These are phyloP conservation scores for Cecidostiba fungosa DNA, from an alignment of 2,888 invertebrate genomes.

Conservation along the genomic window DNA sequence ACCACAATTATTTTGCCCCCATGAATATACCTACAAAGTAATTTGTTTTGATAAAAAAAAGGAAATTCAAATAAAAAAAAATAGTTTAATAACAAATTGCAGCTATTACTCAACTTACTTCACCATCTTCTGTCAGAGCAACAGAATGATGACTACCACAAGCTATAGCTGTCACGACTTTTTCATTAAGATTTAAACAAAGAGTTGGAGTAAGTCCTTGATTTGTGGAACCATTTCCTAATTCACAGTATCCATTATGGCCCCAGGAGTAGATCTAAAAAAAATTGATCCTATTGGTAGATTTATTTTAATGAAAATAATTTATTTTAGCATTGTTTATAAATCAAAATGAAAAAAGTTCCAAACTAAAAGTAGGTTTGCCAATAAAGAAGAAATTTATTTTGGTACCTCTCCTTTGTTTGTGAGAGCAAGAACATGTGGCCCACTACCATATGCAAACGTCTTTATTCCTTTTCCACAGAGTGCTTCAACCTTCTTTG, in stretches of 20 bases:
- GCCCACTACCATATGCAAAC: slow-evolving; percentile 83
- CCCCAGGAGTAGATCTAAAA: slow-evolving; percentile 83
- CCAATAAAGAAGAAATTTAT: background rate
- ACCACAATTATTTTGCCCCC: slow-evolving; percentile 84
- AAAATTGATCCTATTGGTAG: background rate
- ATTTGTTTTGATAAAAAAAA: background rate
- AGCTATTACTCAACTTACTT: slow-evolving; percentile 77
- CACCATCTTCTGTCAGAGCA: slow-evolving; percentile 82
- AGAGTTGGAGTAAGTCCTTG: slow-evolving; percentile 81
- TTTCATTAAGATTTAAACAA: slow-evolving; percentile 79
- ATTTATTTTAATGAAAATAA: background rate
- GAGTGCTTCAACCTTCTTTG: slow-evolving; percentile 81
- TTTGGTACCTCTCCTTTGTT: slow-evolving; percentile 79
- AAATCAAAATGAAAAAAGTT: background rate
- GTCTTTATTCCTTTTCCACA: slow-evolving; percentile 81
- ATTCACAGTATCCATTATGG: slow-evolving; percentile 83
- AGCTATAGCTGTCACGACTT: slow-evolving; percentile 81
- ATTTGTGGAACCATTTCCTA: slow-evolving; percentile 82
- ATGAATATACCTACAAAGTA: slow-evolving; percentile 81
- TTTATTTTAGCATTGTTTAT: background rate
- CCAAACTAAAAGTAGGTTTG: background rate
- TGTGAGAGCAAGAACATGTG: slow-evolving; percentile 83
- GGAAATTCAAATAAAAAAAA: background rate
- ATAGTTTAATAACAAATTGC: background rate
- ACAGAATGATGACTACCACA: slow-evolving; percentile 84